Evolutionary conservation across 2,113 vertebrate species (phyloP), one percentile per base, ranked within the genome.

Genomic region (Cryptomyrus ogoouensis): DNA sequence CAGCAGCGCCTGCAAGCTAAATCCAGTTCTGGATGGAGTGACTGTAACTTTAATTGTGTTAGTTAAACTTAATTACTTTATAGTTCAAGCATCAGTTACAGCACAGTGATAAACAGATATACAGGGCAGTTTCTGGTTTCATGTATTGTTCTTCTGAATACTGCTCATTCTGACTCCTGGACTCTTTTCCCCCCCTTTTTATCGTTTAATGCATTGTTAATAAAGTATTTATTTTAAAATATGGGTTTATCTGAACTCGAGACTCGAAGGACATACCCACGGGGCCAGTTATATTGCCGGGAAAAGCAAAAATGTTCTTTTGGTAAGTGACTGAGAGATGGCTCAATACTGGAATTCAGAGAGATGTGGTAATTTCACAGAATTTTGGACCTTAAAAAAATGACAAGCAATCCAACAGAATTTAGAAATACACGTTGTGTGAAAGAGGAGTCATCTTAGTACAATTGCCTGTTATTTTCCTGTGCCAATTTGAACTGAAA

Each of bases 1-100:
- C 27, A 53, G 85, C 85, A 87, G 7, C 24, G 27, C 27, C 46
- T 58, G 9, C 19, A 88, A n/a, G 53, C 87, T 88, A 42, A 42
- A 66, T 62, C 39, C 87, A 62, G 21, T 58, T 88, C 53, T 62
- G 53, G 9, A 9, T 24, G 3, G 47, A 42, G 44, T 58, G 53
- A 62, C 17, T 66, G 87, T 88, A 58, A 88, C 49, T 88, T 58
- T 88, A 35, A 24, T 84, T 84, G 56, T 53, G 49, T 88, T 87
- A 66, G 31, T 62, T 46, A 84, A 88, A 62, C 39, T 46, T 58
- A 88, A 88, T 58, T 42, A 35, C 53, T 31, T 87, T 31, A 27
- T 53, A 87, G 87, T 88, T 88, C 35, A 44, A 42, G n/a, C 21
- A 13, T 42, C 42, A 66, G 58, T 88, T 88, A n/a, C 56, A 44